phyloP scores from a whole-genome alignment of 2,888 invertebrate genomes.

The Mythimna pallens region DNA sequence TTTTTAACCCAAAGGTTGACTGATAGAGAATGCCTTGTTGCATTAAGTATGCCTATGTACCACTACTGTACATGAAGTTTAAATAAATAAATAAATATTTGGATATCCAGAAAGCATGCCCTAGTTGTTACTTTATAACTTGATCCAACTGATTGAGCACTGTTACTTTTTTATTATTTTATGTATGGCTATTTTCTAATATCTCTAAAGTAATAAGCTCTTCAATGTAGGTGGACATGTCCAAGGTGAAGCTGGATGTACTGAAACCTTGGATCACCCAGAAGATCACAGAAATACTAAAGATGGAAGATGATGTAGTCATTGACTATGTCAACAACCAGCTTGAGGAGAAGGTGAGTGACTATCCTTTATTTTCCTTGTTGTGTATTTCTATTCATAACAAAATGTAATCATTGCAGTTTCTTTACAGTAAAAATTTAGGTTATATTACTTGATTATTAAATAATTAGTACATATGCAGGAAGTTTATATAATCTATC shows the following conservation, averaged over 20 bases:
- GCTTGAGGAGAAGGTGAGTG: constrained; percentile 97
- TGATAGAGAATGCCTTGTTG: too few relatives aligned
- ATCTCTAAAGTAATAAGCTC: not conserved
- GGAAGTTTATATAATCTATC: constrained; percentile 54
- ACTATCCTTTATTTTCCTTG: constrained; percentile 63
- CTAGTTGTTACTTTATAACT: too few relatives aligned
- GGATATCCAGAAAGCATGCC: too few relatives aligned
- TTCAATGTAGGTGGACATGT: constrained; percentile 96
- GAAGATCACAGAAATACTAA: constrained; percentile 98
- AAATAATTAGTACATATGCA: constrained; percentile 24
- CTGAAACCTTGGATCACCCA: constrained; percentile 99
- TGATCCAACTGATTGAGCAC: too few relatives aligned
- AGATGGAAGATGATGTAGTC: constrained; percentile 99
- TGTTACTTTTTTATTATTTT: not conserved
- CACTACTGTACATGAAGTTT: too few relatives aligned
- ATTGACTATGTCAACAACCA: constrained; percentile 99
- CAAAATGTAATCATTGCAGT: constrained; percentile 90
- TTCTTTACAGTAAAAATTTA: constrained; percentile 77
- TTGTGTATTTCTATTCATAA: constrained; percentile 73
- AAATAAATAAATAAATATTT: too few relatives aligned
- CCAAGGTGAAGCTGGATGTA: constrained; percentile 99
- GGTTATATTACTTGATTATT: constrained; percentile 48
- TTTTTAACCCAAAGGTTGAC: too few relatives aligned
- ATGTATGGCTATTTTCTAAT: not conserved
- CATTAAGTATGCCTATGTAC: too few relatives aligned